Evolutionary conservation across 2,113 vertebrate species (phyloP).

Genomic region (Semnornis frantzii): DNA sequence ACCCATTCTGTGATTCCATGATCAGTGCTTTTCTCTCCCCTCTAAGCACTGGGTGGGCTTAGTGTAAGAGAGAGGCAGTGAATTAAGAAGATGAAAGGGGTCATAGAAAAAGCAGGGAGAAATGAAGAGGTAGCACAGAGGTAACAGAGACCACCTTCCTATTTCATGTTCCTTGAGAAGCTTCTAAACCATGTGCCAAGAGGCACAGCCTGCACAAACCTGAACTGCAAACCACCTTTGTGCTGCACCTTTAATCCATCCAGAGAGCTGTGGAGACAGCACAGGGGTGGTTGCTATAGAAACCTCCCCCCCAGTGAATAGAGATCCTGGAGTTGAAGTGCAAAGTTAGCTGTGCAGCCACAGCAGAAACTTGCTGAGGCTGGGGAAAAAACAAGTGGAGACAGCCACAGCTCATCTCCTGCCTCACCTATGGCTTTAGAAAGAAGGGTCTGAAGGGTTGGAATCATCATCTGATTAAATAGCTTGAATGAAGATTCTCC

Average conservation of each 20-base stretch:
- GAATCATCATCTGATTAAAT: not conserved
- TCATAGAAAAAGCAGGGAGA: not conserved
- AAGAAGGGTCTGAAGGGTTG: not conserved
- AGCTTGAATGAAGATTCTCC: not conserved
- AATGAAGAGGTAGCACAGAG: not conserved
- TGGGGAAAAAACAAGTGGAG: not conserved
- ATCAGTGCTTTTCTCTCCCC: not conserved
- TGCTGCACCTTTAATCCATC: not conserved
- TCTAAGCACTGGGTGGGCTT: not conserved
- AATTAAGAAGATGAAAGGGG: not conserved
- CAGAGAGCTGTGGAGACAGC: not conserved
- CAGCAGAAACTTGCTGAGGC: not conserved
- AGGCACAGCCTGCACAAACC: not conserved
- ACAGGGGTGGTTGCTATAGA: slow-evolving; percentile 21
- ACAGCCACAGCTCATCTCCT: not conserved
- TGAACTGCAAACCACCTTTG: not conserved
- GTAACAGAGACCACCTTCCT: not conserved
- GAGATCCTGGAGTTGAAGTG: not conserved
- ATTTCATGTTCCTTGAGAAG: not conserved
- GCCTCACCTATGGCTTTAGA: not conserved
- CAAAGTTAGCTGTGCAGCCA: not conserved
- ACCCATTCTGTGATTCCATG: too few relatives aligned
- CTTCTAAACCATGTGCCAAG: not conserved
- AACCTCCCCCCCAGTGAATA: not conserved
- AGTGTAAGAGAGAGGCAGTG: not conserved